Percentiles rank a stretch among this genome's conserved stretches.
Conservation (phyloP, 1,140 invertebrate species). For the Drosophila azteca region DNA sequence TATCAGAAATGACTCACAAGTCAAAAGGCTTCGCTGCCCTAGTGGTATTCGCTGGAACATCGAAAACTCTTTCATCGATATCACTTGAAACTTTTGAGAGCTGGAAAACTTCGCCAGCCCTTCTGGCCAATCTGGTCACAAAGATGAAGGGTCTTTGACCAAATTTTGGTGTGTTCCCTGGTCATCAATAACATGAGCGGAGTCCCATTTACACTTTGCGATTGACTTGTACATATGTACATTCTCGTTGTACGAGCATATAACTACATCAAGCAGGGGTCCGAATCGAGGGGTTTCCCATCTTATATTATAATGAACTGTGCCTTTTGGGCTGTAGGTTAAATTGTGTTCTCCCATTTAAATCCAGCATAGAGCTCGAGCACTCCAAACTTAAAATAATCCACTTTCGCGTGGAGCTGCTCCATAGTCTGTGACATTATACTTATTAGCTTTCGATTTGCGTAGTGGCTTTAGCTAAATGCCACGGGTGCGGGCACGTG, state of each 20-base stretch:
- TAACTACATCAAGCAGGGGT: too few species aligned
- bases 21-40: constrained; percentile 33
- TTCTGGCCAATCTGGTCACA: constrained; percentile 11
- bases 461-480: constrained; percentile 77
- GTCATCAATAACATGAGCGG: too few species aligned
- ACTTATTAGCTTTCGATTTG: constrained; percentile 77
- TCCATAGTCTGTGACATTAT: constrained; percentile 18
- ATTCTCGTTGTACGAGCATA: too few species aligned
- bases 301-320: too few species aligned
- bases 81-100: constrained; percentile 35
- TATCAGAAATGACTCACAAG: constrained; percentile 35
- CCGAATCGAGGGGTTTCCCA: too few species aligned
- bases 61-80: constrained; percentile 33
- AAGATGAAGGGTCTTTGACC: neutral
- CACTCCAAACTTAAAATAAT: constrained; percentile 17
- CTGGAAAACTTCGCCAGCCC: neutral
- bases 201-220: too few species aligned
- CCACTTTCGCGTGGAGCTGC: constrained; percentile 16
- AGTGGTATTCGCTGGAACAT: constrained; percentile 14
- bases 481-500: constrained; percentile 62
- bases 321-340: too few species aligned
- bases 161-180: too few species aligned
- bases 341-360: constrained; percentile 34
- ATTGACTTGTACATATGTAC: too few species aligned
- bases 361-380: constrained; percentile 33